These are phyloP conservation scores for Melinaea marsaeus DNA, from an alignment of 2,888 invertebrate species.

Conservation along the genomic window DNA sequence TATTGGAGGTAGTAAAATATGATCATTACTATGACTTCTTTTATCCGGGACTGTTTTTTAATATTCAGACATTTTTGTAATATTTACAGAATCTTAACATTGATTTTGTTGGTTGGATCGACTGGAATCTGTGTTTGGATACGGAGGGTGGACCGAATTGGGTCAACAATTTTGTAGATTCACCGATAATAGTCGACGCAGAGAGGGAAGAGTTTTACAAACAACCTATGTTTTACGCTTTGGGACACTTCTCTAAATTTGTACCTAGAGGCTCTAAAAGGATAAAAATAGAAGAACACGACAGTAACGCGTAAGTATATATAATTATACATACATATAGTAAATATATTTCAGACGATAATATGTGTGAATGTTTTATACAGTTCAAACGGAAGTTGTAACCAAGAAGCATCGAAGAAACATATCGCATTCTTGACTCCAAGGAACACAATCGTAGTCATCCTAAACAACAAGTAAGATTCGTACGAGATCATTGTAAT, in stretches of 20 bases:
- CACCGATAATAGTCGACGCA: conserved; percentile 76
- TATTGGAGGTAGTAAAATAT: conserved; percentile 60
- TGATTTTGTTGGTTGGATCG: conserved; percentile 88
- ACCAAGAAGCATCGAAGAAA: too few relatives aligned
- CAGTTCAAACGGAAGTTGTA: too few relatives aligned
- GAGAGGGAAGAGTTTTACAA: conserved; percentile 85
- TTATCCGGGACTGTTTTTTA: conserved; percentile 16
- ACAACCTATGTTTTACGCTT: conserved; percentile 90
- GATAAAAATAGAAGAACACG: conserved; percentile 31
- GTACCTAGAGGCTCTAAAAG: conserved; percentile 77
- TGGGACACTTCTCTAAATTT: conserved; percentile 87
- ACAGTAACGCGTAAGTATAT: too few relatives aligned
- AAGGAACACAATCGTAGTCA: too few relatives aligned
- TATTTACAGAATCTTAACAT: conserved; percentile 80
- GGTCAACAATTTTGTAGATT: conserved; percentile 84
- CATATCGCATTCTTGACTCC: too few relatives aligned
- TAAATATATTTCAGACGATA: too few relatives aligned
- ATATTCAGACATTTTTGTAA: not conserved
- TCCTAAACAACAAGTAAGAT: too few relatives aligned
- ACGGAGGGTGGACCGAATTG: conserved; percentile 87
- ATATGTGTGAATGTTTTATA: too few relatives aligned
- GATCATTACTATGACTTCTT: conserved; percentile 13
- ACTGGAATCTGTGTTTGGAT: conserved; percentile 91
- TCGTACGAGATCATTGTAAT: too few relatives aligned
- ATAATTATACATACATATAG: too few relatives aligned